Percentiles rank a stretch among this genome's conserved stretches.
phyloP scores from a whole-genome alignment of 2,888 invertebrate species.

The Drosophila borborema region DNA sequence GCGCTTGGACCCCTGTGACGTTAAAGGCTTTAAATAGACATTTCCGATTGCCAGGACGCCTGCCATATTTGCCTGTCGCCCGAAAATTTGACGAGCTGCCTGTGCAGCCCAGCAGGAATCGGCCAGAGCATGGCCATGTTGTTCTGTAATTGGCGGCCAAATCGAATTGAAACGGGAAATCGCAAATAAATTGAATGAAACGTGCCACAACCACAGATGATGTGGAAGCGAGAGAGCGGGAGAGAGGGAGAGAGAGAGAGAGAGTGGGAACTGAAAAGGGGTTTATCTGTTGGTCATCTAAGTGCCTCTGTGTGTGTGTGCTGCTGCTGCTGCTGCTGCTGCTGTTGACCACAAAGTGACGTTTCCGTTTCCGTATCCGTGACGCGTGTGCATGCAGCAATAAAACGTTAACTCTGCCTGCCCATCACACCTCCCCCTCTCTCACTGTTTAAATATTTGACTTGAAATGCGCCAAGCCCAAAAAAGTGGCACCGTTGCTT shows the following conservation, averaged over 20 bases:
- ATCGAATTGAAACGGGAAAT: constrained; percentile 80
- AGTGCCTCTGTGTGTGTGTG: constrained; percentile 14
- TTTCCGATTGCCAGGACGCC: constrained; percentile 19
- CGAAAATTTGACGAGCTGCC: constrained; percentile 24
- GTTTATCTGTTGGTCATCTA: constrained; percentile 26
- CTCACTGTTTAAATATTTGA: constrained; percentile 48
- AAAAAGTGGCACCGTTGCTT: constrained; percentile 29
- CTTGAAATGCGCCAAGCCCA: constrained; percentile 40
- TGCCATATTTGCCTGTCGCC: constrained; percentile 13
- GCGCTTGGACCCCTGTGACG: background rate
- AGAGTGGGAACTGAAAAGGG: background rate
- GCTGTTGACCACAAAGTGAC: constrained; percentile 78
- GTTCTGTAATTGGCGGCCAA: constrained; percentile 74
- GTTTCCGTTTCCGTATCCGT: constrained; percentile 74
- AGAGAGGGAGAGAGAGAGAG: background rate
- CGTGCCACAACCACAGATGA: constrained; percentile 49
- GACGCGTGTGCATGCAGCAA: constrained; percentile 38
- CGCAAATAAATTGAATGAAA: constrained; percentile 78
- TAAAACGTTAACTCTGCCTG: background rate
- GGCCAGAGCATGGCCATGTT: constrained; percentile 36
- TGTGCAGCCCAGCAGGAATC: background rate
- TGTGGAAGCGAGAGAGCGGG: background rate
- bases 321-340: constrained; percentile 17
- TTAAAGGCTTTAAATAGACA: constrained; percentile 42
- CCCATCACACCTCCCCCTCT: background rate